These are phyloP conservation scores for Apaloderma vittatum DNA, from an alignment of 2,113 vertebrate species.

Conservation along the genomic window DNA sequence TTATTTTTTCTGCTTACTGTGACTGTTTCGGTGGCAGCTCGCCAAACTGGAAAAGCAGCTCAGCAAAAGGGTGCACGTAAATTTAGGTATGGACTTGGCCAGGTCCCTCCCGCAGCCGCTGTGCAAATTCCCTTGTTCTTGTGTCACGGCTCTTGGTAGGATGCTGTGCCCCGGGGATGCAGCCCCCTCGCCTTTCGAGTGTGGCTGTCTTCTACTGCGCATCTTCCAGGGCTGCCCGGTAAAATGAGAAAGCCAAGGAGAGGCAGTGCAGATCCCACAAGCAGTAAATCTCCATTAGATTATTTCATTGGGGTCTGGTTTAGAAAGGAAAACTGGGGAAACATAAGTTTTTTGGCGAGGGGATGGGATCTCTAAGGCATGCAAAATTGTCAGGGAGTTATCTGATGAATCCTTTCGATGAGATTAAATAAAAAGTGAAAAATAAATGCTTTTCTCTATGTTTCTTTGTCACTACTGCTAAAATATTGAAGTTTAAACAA, in stretches of 20 bases:
- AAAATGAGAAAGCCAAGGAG: neutral
- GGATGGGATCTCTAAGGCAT: neutral
- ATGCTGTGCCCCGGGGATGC: neutral
- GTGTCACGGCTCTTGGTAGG: neutral
- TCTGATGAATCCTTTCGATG: neutral
- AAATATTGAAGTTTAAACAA: constrained; percentile 79
- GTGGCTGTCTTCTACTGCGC: neutral
- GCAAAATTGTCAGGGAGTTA: neutral
- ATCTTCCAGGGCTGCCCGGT: neutral
- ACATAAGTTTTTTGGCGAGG: neutral
- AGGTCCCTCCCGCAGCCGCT: neutral
- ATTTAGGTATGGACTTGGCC: neutral
- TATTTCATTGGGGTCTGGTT: neutral
- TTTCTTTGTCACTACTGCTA: constrained; percentile 70
- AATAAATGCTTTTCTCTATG: constrained; percentile 49
- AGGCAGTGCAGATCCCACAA: neutral
- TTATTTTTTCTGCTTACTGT: neutral
- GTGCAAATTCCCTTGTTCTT: neutral
- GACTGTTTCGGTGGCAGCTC: neutral
- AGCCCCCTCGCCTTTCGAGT: neutral
- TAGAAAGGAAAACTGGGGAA: neutral
- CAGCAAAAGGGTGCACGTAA: neutral
- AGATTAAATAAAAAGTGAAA: constrained; percentile 52
- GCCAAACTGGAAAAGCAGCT: neutral
- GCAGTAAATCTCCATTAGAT: neutral